A percentile compares a stretch with the other conserved stretches of the same genome.
Evolutionary conservation across 2,113 vertebrate species (phyloP).

Genomic region (Chamaea fasciata): DNA sequence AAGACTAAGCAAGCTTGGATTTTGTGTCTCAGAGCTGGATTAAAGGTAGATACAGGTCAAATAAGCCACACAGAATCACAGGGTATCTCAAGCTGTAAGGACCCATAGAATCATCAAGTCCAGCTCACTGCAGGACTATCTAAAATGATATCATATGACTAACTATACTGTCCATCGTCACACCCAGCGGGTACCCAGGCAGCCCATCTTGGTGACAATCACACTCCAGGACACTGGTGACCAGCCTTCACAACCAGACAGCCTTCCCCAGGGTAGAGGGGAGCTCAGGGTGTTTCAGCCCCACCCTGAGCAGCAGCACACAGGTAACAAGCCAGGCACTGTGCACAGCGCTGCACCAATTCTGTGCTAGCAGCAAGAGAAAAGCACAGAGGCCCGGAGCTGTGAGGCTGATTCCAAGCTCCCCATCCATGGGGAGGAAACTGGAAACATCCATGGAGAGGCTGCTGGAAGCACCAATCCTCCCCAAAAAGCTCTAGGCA

Average conservation of each 20-base stretch:
- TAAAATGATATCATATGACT: background rate
- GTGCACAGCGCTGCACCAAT: background rate
- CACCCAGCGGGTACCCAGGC: background rate
- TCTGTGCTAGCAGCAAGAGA: background rate
- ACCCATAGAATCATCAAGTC: background rate
- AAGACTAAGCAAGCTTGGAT: background rate
- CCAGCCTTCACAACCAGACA: background rate
- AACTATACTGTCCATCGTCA: fast-evolving
- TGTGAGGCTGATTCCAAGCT: background rate
- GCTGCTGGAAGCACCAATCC: background rate
- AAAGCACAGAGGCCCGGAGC: background rate
- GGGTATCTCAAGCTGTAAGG: background rate
- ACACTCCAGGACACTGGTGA: background rate
- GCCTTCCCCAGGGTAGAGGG: background rate
- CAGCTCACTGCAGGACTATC: background rate
- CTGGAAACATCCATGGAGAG: background rate
- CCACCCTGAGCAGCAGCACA: background rate
- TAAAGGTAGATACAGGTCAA: background rate
- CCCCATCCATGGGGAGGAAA: background rate
- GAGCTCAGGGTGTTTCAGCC: background rate
- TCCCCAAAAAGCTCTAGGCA: background rate
- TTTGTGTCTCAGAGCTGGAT: background rate
- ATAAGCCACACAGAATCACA: background rate
- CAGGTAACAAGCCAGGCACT: too few species aligned
- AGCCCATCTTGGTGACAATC: background rate